Percentiles rank a stretch among this genome's conserved stretches.
phyloP scores from a whole-genome alignment of 2,888 invertebrate genomes.

The Ichneumon xanthorius region DNA sequence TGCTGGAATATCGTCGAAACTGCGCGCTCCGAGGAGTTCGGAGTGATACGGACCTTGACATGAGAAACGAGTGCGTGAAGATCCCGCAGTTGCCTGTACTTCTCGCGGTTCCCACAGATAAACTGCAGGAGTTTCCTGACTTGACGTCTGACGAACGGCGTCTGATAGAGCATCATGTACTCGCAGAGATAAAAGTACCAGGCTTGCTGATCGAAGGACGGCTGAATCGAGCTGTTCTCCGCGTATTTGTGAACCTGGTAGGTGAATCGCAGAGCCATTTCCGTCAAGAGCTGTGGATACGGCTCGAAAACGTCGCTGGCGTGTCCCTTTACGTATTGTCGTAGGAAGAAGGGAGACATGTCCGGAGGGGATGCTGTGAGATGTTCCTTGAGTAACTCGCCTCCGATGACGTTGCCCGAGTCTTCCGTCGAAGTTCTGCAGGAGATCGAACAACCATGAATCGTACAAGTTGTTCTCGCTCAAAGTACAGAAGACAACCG shows the following conservation, averaged over 20 bases:
- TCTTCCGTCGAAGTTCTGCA: constrained; percentile 83
- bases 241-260: constrained; percentile 95
- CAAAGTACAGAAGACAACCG: too few species aligned
- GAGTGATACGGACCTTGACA: constrained; percentile 87
- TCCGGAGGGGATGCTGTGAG: constrained; percentile 94
- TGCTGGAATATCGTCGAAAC: background rate
- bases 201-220: constrained; percentile 85
- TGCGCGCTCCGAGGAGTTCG: background rate
- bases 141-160: constrained; percentile 95
- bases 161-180: constrained; percentile 97
- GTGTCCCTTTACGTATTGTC: constrained; percentile 96
- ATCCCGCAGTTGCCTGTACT: constrained; percentile 97
- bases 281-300: constrained; percentile 97
- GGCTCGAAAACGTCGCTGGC: constrained; percentile 97
- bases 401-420: constrained; percentile 86
- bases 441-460: background rate
- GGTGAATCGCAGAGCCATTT: constrained; percentile 96
- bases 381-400: constrained; percentile 92
- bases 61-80: constrained; percentile 96
- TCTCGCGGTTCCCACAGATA: constrained; percentile 97
- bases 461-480: background rate
- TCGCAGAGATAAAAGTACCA: constrained; percentile 95
- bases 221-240: constrained; percentile 79
- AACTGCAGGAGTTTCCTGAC: constrained; percentile 96
- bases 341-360: constrained; percentile 97